Evolutionary conservation across 2,888 invertebrate species (phyloP).

Genomic region (Phyllotreta striolata): DNA sequence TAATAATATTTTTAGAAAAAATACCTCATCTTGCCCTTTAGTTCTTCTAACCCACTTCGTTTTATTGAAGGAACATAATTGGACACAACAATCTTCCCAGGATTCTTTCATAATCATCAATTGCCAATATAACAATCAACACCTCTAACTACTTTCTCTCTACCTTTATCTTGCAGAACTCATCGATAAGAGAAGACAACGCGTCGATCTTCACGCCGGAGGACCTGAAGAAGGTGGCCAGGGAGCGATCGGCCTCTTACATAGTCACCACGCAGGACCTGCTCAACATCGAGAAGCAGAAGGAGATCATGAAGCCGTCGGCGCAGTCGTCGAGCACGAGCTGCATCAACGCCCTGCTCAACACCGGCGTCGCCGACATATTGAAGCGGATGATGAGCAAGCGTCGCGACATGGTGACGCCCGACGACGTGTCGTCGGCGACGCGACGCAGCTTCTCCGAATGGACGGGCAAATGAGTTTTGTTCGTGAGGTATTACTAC

Average conservation of each 20-base stretch:
- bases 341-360: slow-evolving; percentile 59
- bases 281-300: slow-evolving; percentile 48
- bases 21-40: no score
- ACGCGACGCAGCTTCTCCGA: slow-evolving; percentile 58
- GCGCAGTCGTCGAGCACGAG: slow-evolving; percentile 56
- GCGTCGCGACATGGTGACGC: slow-evolving; percentile 54
- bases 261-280: slow-evolving; percentile 52
- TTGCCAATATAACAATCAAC: no score
- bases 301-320: slow-evolving; percentile 49
- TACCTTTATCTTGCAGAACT: slow-evolving; percentile 55
- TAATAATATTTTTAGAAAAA: no score
- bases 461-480: slow-evolving; percentile 50
- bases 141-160: no score
- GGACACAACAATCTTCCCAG: no score
- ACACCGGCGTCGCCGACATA: slow-evolving; percentile 59
- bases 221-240: slow-evolving; percentile 33
- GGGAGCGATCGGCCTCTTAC: slow-evolving; percentile 56
- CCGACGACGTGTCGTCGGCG: slow-evolving; percentile 48
- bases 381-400: slow-evolving; percentile 59
- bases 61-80: no score
- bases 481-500: slow-evolving; percentile 41
- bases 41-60: no score
- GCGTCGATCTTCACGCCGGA: slow-evolving; percentile 14
- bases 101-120: no score
- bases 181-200: slow-evolving; percentile 51